phyloP scores from a whole-genome alignment of 2,797 vertebrate species.

The Poecilia velifera region DNA sequence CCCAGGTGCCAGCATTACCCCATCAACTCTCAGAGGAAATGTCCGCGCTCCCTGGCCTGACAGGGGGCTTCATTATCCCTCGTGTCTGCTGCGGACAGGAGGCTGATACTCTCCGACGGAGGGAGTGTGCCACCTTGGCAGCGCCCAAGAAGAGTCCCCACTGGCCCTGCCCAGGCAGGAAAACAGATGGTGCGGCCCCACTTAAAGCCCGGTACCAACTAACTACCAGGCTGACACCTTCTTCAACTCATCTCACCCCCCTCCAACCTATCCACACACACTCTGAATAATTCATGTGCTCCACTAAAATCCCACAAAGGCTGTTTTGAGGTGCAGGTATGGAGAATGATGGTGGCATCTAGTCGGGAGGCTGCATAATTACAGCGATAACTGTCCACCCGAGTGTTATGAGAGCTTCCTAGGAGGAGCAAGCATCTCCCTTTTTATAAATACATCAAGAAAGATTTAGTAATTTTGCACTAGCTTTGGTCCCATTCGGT shows the following conservation, averaged over 20 bases:
- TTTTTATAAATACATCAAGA: background rate
- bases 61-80: constrained; percentile 77
- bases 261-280: constrained; percentile 43
- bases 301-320: constrained; percentile 73
- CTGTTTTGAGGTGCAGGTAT: constrained; percentile 81
- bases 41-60: constrained; percentile 58
- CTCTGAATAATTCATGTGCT: constrained; percentile 83
- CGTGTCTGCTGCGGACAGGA: constrained; percentile 69
- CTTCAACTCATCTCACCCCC: constrained; percentile 41
- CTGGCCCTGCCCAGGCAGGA: constrained; percentile 73
- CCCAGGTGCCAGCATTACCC: constrained; percentile 68
- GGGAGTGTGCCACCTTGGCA: constrained; percentile 70
- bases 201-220: constrained; percentile 75
- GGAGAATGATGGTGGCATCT: constrained; percentile 62
- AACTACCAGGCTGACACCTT: constrained; percentile 62
- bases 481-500: background rate
- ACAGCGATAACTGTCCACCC: constrained; percentile 33
- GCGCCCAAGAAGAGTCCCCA: constrained; percentile 74
- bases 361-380: constrained; percentile 67
- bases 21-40: constrained; percentile 61
- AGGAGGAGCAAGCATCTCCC: constrained; percentile 36
- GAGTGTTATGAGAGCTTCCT: constrained; percentile 51
- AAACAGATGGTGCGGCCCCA: constrained; percentile 83
- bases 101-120: constrained; percentile 61
- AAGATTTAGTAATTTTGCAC: background rate